A percentile compares a stretch with the other conserved stretches of the same genome.
Evolutionary conservation across 1,140 invertebrate genomes (phyloP).

Genomic region (Bombus superbus): DNA sequence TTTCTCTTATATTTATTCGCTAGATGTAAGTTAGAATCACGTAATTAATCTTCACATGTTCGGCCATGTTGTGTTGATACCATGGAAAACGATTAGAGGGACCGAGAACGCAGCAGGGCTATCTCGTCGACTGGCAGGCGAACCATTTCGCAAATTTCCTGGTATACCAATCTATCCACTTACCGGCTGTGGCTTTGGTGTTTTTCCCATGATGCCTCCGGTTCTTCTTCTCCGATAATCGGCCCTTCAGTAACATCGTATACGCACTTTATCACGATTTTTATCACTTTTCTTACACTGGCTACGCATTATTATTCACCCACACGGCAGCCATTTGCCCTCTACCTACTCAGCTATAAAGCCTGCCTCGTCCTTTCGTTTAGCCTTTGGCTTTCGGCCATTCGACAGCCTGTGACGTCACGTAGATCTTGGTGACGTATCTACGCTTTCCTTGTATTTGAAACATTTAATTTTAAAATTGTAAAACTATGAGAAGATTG

Average conservation of each 20-base stretch:
- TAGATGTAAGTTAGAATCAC: not conserved
- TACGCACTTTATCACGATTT: slow-evolving; percentile 65
- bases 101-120: slow-evolving; percentile 54
- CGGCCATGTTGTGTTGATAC: slow-evolving; percentile 61
- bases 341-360: slow-evolving; percentile 63
- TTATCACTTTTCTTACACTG: slow-evolving; percentile 57
- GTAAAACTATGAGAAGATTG: not conserved
- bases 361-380: slow-evolving; percentile 60
- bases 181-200: slow-evolving; percentile 78
- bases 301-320: slow-evolving; percentile 77
- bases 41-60: slow-evolving; percentile 25
- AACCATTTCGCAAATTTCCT: slow-evolving; percentile 67
- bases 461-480: not conserved
- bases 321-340: slow-evolving; percentile 78
- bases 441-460: not conserved
- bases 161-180: slow-evolving; percentile 70
- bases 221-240: slow-evolving; percentile 70
- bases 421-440: slow-evolving; percentile 44
- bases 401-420: slow-evolving; percentile 69
- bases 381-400: slow-evolving; percentile 75
- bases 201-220: slow-evolving; percentile 79
- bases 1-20: not conserved
- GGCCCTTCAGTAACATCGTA: slow-evolving; percentile 80
- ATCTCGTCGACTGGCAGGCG: slow-evolving; percentile 68
- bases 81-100: slow-evolving; percentile 70